phyloP scores from a whole-genome alignment of 2,113 vertebrate species.

The Ariopsis seemanni region DNA sequence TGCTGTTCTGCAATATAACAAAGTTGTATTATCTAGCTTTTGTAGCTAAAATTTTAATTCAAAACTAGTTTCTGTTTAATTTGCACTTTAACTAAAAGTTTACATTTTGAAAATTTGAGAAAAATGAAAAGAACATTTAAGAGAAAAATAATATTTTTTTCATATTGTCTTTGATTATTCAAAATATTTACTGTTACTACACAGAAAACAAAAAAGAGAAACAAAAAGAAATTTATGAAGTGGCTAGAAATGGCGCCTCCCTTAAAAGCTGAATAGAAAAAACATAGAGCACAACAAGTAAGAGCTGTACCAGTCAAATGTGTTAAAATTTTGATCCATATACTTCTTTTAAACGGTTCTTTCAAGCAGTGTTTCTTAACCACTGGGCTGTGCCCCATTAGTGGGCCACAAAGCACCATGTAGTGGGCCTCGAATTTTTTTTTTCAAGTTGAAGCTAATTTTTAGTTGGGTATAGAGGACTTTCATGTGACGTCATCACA shows the following conservation, averaged over 20 bases:
- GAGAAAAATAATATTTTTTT: not conserved
- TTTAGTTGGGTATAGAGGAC: too few species aligned
- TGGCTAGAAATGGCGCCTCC: not conserved
- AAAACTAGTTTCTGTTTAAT: not conserved
- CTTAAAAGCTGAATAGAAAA: not conserved
- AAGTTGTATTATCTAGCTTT: not conserved
- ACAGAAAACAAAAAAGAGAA: not conserved
- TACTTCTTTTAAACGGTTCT: not conserved
- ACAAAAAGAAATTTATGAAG: not conserved
- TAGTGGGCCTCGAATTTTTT: too few species aligned
- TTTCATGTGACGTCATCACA: too few species aligned
- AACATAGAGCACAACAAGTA: not conserved
- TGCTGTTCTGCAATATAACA: not conserved
- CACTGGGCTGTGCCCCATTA: too few species aligned
- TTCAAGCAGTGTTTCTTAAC: too few species aligned
- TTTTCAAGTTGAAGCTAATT: too few species aligned
- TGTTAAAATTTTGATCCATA: not conserved
- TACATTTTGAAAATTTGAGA: not conserved
- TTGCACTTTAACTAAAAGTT: not conserved
- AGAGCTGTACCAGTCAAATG: not conserved
- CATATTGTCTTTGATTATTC: not conserved
- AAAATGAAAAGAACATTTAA: not conserved
- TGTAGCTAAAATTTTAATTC: not conserved
- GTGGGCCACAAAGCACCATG: too few species aligned
- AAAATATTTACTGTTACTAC: not conserved